Evolutionary conservation across 1,140 invertebrate genomes (phyloP), one percentile per base, ranked within the genome.

Genomic region (Scaptomyza pallida): DNA sequence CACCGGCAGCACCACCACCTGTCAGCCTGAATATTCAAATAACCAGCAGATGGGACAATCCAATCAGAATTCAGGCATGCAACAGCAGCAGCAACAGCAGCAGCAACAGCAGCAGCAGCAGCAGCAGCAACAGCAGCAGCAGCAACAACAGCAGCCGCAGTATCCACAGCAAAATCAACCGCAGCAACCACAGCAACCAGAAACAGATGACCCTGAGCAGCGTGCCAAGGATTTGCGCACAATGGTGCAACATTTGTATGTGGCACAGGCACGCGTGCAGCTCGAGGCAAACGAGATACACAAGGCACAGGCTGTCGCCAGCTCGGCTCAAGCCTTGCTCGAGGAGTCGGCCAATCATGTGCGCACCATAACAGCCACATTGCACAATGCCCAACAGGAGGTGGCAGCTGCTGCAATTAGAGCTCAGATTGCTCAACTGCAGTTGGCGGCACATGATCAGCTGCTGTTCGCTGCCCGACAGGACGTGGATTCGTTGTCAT

Each of bases 381-480:
- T 91, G 67, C 90, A 91, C 59, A 88, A 78, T 35, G 86, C 90
- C 3, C 90, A 91, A 50, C 89, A 91, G 54, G 83, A 90, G 57
- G 89, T 91, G 19, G 90, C 90, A 1, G 74, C 89, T 5, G 70
- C 89, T 5, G 90, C 90, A 1, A 89, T 91, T 0, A 75, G 90
- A 0, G 90, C 90, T 0, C 90, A 91, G 72, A 90, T 89, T 5
- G 90, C 90, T 0, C 90, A 91, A 55, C 64, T 91, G 1, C 90
- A 91, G 55, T n/a, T 91, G 60, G 90, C 90, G 0, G 90, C 90
- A 0, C 90, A 91, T 23, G 89, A 91, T 67, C 90, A 91, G 50
- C 52, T 91, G 45, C 45, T 91, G 0, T 91, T 91, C 35, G 89
- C 90, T 2, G 90, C 90, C 3, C 85, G 90, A 3, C 90, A 91